Evolutionary conservation across 2,113 vertebrate genomes (phyloP).

Genomic region (Deroptyus accipitrinus): DNA sequence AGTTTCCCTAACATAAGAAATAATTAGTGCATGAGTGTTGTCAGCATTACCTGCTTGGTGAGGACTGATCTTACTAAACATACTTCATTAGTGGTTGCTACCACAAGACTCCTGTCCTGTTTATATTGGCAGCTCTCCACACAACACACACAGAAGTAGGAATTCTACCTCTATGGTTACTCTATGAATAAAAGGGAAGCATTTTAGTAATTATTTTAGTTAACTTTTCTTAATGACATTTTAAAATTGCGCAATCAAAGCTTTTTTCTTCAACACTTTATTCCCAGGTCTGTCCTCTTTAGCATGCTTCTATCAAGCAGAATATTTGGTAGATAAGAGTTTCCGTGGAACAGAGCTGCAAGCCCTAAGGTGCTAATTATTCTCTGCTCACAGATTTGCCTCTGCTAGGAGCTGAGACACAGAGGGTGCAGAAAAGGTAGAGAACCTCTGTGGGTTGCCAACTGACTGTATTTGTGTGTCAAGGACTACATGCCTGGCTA

Average conservation of each 20-base stretch:
- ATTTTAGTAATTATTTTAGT: not conserved
- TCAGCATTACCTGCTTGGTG: not conserved
- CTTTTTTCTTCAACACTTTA: not conserved
- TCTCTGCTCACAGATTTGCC: not conserved
- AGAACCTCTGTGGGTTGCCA: not conserved
- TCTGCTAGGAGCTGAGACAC: not conserved
- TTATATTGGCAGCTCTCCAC: not conserved
- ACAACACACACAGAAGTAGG: not conserved
- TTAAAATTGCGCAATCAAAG: not conserved
- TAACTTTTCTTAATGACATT: not conserved
- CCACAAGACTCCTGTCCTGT: not conserved
- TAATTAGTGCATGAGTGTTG: not conserved
- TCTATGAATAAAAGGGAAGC: not conserved
- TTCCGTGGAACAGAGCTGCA: not conserved
- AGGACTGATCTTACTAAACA: not conserved
- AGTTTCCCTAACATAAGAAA: not conserved
- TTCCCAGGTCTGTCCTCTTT: not conserved
- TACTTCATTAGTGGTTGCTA: not conserved
- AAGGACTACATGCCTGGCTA: not conserved
- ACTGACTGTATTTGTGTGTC: not conserved
- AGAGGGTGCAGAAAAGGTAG: not conserved
- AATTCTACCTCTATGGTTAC: not conserved
- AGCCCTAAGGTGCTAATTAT: not conserved
- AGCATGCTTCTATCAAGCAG: not conserved
- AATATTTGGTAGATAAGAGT: not conserved